Evolutionary conservation across 2,888 invertebrate genomes (phyloP), one percentile per base, ranked within the genome.

Genomic region (Leptopilina drosophilae): DNA sequence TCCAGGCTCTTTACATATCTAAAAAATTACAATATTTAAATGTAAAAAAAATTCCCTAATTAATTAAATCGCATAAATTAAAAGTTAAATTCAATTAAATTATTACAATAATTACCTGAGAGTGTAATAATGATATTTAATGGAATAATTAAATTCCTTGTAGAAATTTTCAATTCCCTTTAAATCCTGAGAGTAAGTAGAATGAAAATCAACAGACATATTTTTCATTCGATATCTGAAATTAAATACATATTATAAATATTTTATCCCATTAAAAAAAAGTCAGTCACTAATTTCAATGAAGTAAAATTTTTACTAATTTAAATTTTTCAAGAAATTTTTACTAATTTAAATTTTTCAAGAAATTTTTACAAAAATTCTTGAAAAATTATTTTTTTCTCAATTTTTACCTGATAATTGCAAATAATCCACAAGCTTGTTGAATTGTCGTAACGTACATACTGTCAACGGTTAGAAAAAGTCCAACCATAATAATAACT

Each of bases 361-460:
- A n/a, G n/a, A n/a, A n/a, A n/a, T n/a, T n/a, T n/a, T n/a, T n/a
- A n/a, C n/a, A 59, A 59, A n/a, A 59, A 15, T 26, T 26, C 26
- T 26, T 26, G 26, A 59, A n/a, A n/a, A 59, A 26, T 6, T 26
- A 5, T 7, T 42, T 5, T 42, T 42, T 26, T 26, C 3, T 3
- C 26, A 26, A 56, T 14, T 56, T 8, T 26, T 53, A 73, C 69
- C 69, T 56, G 53, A 56, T 33, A 14, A 73, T 56, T 33, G 53
- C 33, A 56, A 73, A 33, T 1, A 56, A 14, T 14, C 26, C 69
- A 73, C 56, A 73, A 3, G 69, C 69, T 8, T 73, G 69, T 33
- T 73, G 56, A 7, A 20, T 56, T 12, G 26, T 2, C 6, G 56
- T n/a, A 26, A 49, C 56, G 14, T 33, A 14, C 26, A 73, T 73